Conservation (phyloP, 2,797 vertebrate genomes). For the Sebastiscus albofasciatus region DNA sequence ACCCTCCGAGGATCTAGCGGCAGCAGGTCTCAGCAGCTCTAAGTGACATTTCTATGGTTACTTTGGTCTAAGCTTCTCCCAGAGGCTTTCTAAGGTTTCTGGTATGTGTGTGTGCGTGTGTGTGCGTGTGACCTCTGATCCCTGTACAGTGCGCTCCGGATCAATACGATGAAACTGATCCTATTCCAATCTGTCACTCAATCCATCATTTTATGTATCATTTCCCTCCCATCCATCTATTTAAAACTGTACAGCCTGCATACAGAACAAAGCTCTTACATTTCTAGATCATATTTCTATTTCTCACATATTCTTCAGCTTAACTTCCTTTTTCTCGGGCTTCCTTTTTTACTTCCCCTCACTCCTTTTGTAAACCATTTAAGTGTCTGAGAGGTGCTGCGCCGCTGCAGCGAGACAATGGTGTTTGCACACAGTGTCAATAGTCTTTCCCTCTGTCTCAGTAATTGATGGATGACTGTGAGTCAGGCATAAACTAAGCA, state of each 20-base stretch:
- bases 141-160: conserved; percentile 48
- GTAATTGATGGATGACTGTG: conserved; percentile 81
- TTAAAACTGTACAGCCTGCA: conserved; percentile 31
- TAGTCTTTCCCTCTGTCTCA: conserved; percentile 63
- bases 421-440: conserved; percentile 75
- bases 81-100: conserved; percentile 71
- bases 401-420: conserved; percentile 49
- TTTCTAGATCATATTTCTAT: background rate
- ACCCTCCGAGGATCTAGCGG: conserved; percentile 53
- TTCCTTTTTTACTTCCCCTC: background rate
- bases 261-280: conserved; percentile 1
- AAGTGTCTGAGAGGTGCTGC: conserved; percentile 17
- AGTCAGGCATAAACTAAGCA: conserved; percentile 76
- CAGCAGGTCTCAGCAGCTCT: conserved; percentile 64
- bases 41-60: conserved; percentile 69
- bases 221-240: conserved; percentile 63
- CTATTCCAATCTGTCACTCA: conserved; percentile 59
- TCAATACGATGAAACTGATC: conserved; percentile 71
- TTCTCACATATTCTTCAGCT: background rate
- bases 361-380: conserved; percentile 12
- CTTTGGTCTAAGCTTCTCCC: conserved; percentile 61
- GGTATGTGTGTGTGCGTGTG: conserved; percentile 5
- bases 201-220: conserved; percentile 51
- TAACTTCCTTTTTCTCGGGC: background rate
- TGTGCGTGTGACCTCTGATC: conserved; percentile 66